Conservation (phyloP, 2,113 vertebrate species). For the Arizona elegans region DNA sequence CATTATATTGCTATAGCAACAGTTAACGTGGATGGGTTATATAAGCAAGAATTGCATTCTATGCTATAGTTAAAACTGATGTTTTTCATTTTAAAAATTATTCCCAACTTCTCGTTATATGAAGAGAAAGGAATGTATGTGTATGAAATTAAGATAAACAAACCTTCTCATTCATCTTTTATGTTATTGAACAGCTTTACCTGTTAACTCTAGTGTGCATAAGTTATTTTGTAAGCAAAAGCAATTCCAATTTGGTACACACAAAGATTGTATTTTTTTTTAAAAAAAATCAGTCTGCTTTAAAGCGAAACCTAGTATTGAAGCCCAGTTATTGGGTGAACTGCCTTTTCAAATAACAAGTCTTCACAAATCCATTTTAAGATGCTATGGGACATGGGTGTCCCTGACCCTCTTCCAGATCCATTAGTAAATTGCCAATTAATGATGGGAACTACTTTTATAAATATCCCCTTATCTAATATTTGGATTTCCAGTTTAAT, state of each 20-base stretch:
- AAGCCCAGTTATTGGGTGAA: background rate
- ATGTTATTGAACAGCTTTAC: background rate
- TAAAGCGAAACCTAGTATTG: background rate
- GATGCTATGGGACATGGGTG: background rate
- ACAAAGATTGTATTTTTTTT: background rate
- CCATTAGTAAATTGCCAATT: background rate
- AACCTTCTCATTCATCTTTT: background rate
- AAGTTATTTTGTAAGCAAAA: background rate
- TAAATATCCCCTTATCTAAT: background rate
- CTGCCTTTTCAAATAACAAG: background rate
- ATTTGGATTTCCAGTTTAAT: background rate
- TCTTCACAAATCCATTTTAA: background rate
- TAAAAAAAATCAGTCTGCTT: background rate
- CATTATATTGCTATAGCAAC: constrained; percentile 24
- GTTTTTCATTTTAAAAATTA: background rate
- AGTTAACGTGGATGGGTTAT: constrained; percentile 14
- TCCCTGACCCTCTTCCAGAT: background rate
- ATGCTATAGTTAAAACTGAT: background rate
- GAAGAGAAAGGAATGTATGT: background rate
- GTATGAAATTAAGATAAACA: background rate
- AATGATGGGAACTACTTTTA: background rate
- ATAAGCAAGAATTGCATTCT: background rate
- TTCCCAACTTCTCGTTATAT: background rate
- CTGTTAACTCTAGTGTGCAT: background rate
- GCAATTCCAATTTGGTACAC: background rate